These are phyloP conservation scores for Acanthurus tractus DNA, from an alignment of 2,797 vertebrate genomes.

Conservation along the genomic window DNA sequence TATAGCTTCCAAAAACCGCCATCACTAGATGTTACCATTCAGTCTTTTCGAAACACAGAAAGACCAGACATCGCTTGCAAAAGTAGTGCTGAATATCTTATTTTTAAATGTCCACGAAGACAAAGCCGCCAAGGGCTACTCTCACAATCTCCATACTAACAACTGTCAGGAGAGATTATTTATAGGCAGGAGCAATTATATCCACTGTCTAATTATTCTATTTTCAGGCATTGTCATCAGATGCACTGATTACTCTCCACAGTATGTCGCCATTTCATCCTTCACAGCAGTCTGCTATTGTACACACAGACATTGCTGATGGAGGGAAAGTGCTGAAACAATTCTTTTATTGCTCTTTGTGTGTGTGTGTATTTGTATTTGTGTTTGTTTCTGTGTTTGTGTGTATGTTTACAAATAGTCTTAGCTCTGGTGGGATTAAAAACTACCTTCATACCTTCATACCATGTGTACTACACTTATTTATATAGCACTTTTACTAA, in stretches of 20 bases:
- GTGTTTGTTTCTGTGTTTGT: neutral
- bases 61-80: conserved; percentile 9
- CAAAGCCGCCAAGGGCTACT: conserved; percentile 32
- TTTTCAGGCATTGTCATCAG: conserved; percentile 60
- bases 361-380: neutral
- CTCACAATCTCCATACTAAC: conserved; percentile 36
- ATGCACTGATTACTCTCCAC: conserved; percentile 55
- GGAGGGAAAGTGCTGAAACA: conserved; percentile 29
- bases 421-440: conserved; percentile 1
- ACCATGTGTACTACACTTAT: neutral
- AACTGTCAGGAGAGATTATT: conserved; percentile 66
- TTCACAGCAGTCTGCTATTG: conserved; percentile 29
- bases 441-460: neutral
- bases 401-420: conserved; percentile 8
- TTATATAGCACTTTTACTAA: neutral
- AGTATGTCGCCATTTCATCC: conserved; percentile 53
- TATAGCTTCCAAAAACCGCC: neutral
- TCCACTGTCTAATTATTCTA: conserved; percentile 65
- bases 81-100: conserved; percentile 18
- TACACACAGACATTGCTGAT: conserved; percentile 35
- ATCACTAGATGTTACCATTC: neutral
- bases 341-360: conserved; percentile 14
- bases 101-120: conserved; percentile 33
- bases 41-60: neutral
- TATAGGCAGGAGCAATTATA: conserved; percentile 67